Conservation (phyloP, 1,140 invertebrate species). For the Rhyzopertha dominica region DNA sequence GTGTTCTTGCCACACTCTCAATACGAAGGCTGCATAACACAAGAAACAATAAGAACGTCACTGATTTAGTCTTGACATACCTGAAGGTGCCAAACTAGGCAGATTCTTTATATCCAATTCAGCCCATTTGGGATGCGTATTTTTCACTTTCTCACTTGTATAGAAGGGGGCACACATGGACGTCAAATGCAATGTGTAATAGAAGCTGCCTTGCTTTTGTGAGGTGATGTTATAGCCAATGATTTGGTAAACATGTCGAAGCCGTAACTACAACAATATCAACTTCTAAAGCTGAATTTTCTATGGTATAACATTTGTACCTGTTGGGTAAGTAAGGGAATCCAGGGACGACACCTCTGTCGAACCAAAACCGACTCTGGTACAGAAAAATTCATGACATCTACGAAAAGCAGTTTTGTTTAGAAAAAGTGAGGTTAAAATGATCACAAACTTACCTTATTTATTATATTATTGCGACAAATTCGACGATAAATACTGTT, state of each 20-base stretch:
- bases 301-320: slow-evolving; percentile 24
- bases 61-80: slow-evolving; percentile 13
- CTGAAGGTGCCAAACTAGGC: slow-evolving; percentile 17
- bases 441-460: slow-evolving; percentile 1
- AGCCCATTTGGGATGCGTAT: slow-evolving; percentile 70
- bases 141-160: slow-evolving; percentile 73
- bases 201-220: slow-evolving; percentile 51
- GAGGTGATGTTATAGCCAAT: slow-evolving; percentile 36
- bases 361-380: slow-evolving; percentile 52
- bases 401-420: slow-evolving; percentile 21
- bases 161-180: slow-evolving; percentile 81
- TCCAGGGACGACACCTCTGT: slow-evolving; percentile 60
- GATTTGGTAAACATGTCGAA: slow-evolving; percentile 42
- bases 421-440: neutral
- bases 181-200: slow-evolving; percentile 73
- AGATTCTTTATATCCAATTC: slow-evolving; percentile 55
- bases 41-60: no score
- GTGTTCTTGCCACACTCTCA: slow-evolving; percentile 53
- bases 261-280: slow-evolving; percentile 32
- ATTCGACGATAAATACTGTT: no score
- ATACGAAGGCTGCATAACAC: slow-evolving; percentile 50
- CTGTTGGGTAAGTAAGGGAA: slow-evolving; percentile 58
- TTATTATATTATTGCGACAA: no score
- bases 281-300: slow-evolving; percentile 5
- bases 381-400: slow-evolving; percentile 38